Evolutionary conservation across 1,140 invertebrate species (phyloP).

Genomic region (Colletes latitarsis): DNA sequence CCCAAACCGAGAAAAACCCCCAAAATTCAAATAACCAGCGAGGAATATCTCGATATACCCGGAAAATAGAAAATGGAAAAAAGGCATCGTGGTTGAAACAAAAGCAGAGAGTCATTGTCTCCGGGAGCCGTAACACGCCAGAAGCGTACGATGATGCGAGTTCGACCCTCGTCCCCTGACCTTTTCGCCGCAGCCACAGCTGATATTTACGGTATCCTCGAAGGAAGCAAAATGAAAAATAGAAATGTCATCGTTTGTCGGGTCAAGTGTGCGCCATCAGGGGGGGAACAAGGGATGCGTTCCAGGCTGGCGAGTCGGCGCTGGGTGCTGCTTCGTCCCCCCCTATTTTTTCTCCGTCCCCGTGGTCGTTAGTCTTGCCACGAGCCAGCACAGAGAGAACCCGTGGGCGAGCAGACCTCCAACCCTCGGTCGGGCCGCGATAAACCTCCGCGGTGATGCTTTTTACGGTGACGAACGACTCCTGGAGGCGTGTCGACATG

Average conservation of each 20-base stretch:
- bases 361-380: slow-evolving; percentile 22
- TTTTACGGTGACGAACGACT: slow-evolving; percentile 69
- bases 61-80: too few relatives aligned
- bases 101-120: slow-evolving; percentile 3
- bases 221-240: slow-evolving; percentile 55
- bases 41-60: neutral
- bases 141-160: slow-evolving; percentile 14
- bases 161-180: slow-evolving; percentile 20
- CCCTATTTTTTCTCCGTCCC: neutral
- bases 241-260: slow-evolving; percentile 66
- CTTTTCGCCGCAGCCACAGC: neutral
- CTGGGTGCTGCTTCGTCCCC: neutral
- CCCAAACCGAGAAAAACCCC: too few relatives aligned
- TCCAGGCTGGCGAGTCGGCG: neutral
- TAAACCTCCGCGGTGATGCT: slow-evolving; percentile 60
- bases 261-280: slow-evolving; percentile 45
- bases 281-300: neutral
- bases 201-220: slow-evolving; percentile 49
- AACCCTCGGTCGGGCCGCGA: slow-evolving; percentile 47
- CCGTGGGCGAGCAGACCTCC: slow-evolving; percentile 25
- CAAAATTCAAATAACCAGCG: too few relatives aligned
- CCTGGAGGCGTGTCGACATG: slow-evolving; percentile 71
- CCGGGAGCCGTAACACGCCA: neutral
- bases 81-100: too few relatives aligned
- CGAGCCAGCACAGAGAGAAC: slow-evolving; percentile 14